A percentile compares a stretch with the other conserved stretches of the same genome.
phyloP scores from a whole-genome alignment of 2,113 vertebrate genomes.

The Leucopsar rothschildi region DNA sequence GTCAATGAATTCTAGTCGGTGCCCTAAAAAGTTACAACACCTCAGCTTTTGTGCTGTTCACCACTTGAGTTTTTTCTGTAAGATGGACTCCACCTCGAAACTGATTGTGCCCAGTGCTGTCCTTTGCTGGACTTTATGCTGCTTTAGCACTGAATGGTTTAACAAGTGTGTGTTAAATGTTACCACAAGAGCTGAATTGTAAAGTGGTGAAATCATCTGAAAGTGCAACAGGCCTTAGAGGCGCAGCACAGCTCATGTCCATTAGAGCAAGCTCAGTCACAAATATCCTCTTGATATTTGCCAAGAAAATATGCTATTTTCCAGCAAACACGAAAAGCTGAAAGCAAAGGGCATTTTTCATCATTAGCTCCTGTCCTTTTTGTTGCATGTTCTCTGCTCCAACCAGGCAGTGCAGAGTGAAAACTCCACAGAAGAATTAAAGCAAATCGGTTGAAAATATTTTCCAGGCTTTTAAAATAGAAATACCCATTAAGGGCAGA shows the following conservation, averaged over 20 bases:
- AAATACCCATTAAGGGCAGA: neutral
- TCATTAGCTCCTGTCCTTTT: neutral
- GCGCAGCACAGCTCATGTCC: neutral
- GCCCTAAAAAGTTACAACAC: neutral
- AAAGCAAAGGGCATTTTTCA: neutral
- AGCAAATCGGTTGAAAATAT: neutral
- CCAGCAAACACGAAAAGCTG: neutral
- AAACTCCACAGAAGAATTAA: neutral
- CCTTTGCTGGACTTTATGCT: conserved; percentile 32
- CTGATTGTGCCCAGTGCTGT: neutral
- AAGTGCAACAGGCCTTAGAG: neutral
- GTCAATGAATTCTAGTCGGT: neutral
- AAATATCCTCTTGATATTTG: neutral
- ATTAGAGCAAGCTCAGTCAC: neutral
- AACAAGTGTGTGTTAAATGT: conserved; percentile 56
- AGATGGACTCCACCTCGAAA: neutral
- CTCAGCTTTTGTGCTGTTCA: neutral
- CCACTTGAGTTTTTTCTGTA: neutral
- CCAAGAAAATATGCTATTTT: conserved; percentile 16
- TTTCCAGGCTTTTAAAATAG: neutral
- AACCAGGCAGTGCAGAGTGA: neutral
- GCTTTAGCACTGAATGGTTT: conserved; percentile 27
- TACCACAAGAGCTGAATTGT: conserved; percentile 63
- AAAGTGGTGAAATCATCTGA: conserved; percentile 67
- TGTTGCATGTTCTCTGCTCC: neutral